Evolutionary conservation across 2,888 invertebrate genomes (phyloP).

Genomic region (Cyclophora punctaria): DNA sequence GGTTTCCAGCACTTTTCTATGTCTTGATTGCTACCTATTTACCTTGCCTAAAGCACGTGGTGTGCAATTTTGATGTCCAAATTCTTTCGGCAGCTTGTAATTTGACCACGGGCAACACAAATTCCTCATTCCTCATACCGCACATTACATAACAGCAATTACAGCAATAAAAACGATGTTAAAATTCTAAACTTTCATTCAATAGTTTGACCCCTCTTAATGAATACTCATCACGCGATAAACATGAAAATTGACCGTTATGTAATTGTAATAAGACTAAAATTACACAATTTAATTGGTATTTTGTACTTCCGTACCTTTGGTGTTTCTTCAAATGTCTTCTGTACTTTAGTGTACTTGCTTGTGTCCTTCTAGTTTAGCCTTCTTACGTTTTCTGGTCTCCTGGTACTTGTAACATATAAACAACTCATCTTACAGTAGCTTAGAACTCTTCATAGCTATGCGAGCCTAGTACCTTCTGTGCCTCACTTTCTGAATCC

Average conservation of each 20-base stretch:
- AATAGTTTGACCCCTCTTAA: not conserved
- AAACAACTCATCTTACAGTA: not conserved
- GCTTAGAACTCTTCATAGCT: not conserved
- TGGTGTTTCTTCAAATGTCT: conserved; percentile 4
- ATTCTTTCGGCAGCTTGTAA: too few relatives aligned
- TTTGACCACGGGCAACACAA: too few relatives aligned
- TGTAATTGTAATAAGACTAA: not conserved
- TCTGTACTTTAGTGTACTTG: conserved; percentile 4
- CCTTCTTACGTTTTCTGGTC: not conserved
- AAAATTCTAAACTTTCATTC: not conserved
- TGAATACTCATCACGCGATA: not conserved
- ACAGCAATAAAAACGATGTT: not conserved
- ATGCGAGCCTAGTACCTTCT: not conserved
- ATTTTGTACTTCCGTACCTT: not conserved
- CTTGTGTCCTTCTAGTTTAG: not conserved
- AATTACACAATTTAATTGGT: too few relatives aligned
- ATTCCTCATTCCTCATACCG: too few relatives aligned
- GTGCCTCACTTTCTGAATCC: conserved; percentile 10
- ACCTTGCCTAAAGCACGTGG: too few relatives aligned
- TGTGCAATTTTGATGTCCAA: too few relatives aligned
- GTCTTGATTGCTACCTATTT: too few relatives aligned
- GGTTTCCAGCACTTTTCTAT: too few relatives aligned
- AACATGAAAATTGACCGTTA: not conserved
- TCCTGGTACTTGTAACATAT: not conserved
- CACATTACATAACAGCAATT: not conserved